Base-by-base conservation (phyloP, 37 sponge, comb jelly and placozoan genomes). In the Amphimedon queenslandica region DNA sequence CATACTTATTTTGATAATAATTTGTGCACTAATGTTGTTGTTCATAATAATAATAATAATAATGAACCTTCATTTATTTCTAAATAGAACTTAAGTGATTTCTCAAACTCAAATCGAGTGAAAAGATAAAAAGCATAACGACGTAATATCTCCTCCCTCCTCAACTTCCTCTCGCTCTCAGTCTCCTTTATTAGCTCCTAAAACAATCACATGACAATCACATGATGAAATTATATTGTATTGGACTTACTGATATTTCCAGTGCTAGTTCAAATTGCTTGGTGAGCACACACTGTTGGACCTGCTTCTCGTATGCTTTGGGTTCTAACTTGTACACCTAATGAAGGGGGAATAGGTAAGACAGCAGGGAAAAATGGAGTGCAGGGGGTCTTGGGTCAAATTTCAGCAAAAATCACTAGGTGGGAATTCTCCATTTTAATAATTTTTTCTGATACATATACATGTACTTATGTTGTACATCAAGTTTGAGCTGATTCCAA, bases 51-150 rank as follows among this genome's bases (percentile, higher is more conserved):
- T n/a, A n/a, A n/a, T n/a, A n/a, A n/a, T n/a, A n/a, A n/a, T n/a
- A 58, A 8, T 23, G 57, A 57, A 90, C 91, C 83, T 71, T 80
- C 73, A 40, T 89, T 51, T 16, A 93, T 69, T 16, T 76, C 72
- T 29, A 74, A 42, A 69, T 77, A 93, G 18, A 70, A 63, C 39
- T 71, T 69, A 16, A 93, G 75, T 28, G 87, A 81, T 6, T 85
- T 72, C 28, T 85, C 69, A 67, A 89, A 93, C 39, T 80, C 74
- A 71, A 61, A 73, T 40, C 85, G 83, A 27, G 76, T 74, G 75
- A 93, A 93, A 55, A 91, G 57, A 63, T 81, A 70, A 43, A 89
- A 85, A 1, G 94, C 94, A 58, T 73, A 75, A 30, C 63, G 40
- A 18, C 82, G 24, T 32, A 82, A 42, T 24, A 93, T 84, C 61